These are phyloP conservation scores for Lordiphosa andalusiaca DNA, from an alignment of 2,888 invertebrate genomes.

Conservation along the genomic window DNA sequence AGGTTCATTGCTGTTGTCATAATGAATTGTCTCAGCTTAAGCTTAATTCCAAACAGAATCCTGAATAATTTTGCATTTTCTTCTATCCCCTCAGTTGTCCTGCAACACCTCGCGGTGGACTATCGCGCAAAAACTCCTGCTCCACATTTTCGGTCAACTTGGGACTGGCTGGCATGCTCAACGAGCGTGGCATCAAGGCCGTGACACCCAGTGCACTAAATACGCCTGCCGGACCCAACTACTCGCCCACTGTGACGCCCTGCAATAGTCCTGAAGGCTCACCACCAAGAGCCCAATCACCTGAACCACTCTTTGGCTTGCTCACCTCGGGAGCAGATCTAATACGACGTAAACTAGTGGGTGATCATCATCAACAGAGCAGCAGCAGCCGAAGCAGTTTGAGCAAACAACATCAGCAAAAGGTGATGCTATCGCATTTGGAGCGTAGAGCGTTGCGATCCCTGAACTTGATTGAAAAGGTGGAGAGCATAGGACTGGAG, in stretches of 20 bases:
- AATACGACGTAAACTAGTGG: slow-evolving; percentile 84
- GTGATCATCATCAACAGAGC: slow-evolving; percentile 79
- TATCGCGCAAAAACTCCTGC: slow-evolving; percentile 90
- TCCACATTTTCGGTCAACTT: slow-evolving; percentile 87
- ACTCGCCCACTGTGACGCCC: slow-evolving; percentile 91
- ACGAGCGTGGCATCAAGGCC: slow-evolving; percentile 88
- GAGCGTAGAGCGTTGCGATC: slow-evolving; percentile 81
- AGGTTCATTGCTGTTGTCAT: too few relatives aligned
- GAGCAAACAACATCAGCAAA: slow-evolving; percentile 73
- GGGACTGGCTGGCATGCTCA: slow-evolving; percentile 88
- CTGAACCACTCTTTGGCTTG: slow-evolving; percentile 81
- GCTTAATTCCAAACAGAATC: too few relatives aligned
- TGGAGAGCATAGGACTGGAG: slow-evolving; percentile 86
- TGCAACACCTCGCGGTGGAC: slow-evolving; percentile 80
- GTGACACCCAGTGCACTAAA: slow-evolving; percentile 85
- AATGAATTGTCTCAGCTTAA: too few relatives aligned
- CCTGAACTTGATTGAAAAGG: slow-evolving; percentile 84
- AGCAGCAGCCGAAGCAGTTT: slow-evolving; percentile 44
- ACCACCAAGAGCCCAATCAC: slow-evolving; percentile 82
- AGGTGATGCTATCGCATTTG: slow-evolving; percentile 78
- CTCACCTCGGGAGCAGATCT: slow-evolving; percentile 85
- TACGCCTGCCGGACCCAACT: slow-evolving; percentile 85
- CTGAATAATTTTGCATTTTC: too few relatives aligned
- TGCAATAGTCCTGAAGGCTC: slow-evolving; percentile 89
- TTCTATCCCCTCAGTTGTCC: slow-evolving; percentile 74